Base-by-base conservation (phyloP, 1,140 invertebrate genomes). In the Eubasilissa regina region DNA sequence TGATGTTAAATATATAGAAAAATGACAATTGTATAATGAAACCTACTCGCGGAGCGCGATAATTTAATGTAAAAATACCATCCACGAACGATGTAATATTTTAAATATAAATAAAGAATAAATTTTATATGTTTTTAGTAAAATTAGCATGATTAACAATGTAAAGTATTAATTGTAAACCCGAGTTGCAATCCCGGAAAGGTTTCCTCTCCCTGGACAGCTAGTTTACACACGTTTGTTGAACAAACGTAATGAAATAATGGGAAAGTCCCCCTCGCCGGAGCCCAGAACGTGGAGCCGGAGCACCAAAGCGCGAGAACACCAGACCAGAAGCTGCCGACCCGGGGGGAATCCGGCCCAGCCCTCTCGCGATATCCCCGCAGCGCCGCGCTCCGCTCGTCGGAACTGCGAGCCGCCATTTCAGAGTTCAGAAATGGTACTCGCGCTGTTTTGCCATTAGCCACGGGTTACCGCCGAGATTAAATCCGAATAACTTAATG, bases 161-260 rank as follows among this genome's bases (percentile, higher is more conserved):
- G 25, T 35, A 35, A n/a, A 3, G 25, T 35, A 35, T 35, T 6
- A n/a, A n/a, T n/a, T n/a, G n/a, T n/a, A n/a, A n/a, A n/a, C n/a
- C n/a, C 25, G 25, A 35, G 25, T 6, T 6, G 25, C 25, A 6
- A 35, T 35, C 25, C 25, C 25, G 6, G 25, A 78, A 78, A n/a
- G 7, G 53, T 78, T 78, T 44, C 7, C 17, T 0, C 12, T 11
- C 72, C 51, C 78, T 80, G 78, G 21, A 11, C 25, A 21, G 17
- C 56, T 55, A 77, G 80, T 76, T 81, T 75, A 78, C 73, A 78
- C 76, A 82, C 78, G 79, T 82, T 79, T 78, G 81, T 78, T 70
- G 81, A 80, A 80, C 81, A 79, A 82, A 82, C 72, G 81, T 82
- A 82, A 82, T 82, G 79, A 82, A 82, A 82, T 82, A 76, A 82